A percentile compares a stretch with the other conserved stretches of the same genome.
Evolutionary conservation across 1,140 invertebrate genomes (phyloP).

Genomic region (Carcinoscorpius rotundicauda): DNA sequence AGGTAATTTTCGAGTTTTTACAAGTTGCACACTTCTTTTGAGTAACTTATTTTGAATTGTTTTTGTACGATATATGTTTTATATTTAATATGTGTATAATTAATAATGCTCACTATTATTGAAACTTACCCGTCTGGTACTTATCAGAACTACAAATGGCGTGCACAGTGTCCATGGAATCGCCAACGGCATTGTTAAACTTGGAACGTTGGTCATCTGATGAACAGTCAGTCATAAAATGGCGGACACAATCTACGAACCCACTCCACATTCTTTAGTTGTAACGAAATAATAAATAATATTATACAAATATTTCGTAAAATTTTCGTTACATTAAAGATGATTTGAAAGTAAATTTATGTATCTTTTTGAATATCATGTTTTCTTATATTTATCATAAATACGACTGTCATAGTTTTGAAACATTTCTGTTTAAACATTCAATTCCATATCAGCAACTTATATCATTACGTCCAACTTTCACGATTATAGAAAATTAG

Average conservation of each 20-base stretch:
- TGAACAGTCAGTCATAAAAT: slow-evolving; percentile 24
- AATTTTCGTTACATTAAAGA: too few relatives aligned
- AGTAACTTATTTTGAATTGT: too few relatives aligned
- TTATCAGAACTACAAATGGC: slow-evolving; percentile 26
- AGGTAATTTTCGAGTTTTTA: too few relatives aligned
- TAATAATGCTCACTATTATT: not conserved
- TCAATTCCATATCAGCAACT: not conserved
- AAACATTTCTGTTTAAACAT: slow-evolving; percentile 2
- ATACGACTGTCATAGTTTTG: not conserved
- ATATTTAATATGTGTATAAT: too few relatives aligned
- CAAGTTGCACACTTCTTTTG: too few relatives aligned
- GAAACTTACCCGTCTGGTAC: slow-evolving; percentile 24
- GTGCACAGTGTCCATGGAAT: slow-evolving; percentile 27
- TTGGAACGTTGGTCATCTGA: slow-evolving; percentile 18
- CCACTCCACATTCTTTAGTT: slow-evolving; percentile 23
- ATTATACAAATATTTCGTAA: too few relatives aligned
- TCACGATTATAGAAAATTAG: too few relatives aligned
- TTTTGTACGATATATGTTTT: too few relatives aligned
- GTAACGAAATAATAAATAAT: not conserved
- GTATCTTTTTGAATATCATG: not conserved
- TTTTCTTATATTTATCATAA: not conserved
- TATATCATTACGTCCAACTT: too few relatives aligned
- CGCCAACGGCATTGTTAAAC: slow-evolving; percentile 26
- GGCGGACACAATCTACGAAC: slow-evolving; percentile 26
- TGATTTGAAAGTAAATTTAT: not conserved